Evolutionary conservation across 1,140 invertebrate species (phyloP), one percentile per base, ranked within the genome.

Genomic region (Drosophila ercepeae): DNA sequence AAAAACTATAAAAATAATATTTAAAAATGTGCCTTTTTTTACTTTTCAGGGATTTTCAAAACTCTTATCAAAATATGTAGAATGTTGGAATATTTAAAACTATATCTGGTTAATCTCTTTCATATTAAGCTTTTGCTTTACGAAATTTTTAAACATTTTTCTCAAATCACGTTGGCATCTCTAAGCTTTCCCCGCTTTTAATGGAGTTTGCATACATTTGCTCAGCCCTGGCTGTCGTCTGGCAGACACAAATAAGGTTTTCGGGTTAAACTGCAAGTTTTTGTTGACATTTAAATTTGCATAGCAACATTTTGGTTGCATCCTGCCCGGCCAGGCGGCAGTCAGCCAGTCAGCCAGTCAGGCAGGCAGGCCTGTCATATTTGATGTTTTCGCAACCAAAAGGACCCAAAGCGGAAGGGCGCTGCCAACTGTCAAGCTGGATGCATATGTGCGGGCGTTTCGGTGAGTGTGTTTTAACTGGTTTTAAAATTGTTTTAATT

Each of bases 401-500:
- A 86, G 58, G 39, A 42, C 39, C 39, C 14, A 18, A 42, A 42
- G 61, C 81, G 81, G 81, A 84, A 81, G 61, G 78, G 72, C 58
- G 76, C 58, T 75, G 75, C 57, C 76, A 70, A 61, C 76, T 60
- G 48, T 68, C 49, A 75, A 50, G 59, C 48, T 44, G 36, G 25
- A 39, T 64, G 39, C 36, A 58, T 36, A 11, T 53, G 23, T 39
- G 49, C 19, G 23, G 41, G 42, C 48, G 29, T 50, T 42, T 18
- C 54, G 34, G 42, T 34, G 34, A 67, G 72, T 69, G 81, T 86
- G 61, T 69, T 74, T 81, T 86, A 88, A 86, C 76, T 74, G 81
- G 82, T 88, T 88, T 86, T 86, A 86, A 86, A 86, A 81, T 86
- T 86, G 81, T 86, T 86, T 86, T 86, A 86, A 86, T 86, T 86